A percentile compares a stretch with the other conserved stretches of the same genome.
phyloP scores from a whole-genome alignment of 2,113 vertebrate species.

The human (Homo sapiens) region GRCh38 chr4:41522001-41522500 shows the following conservation, averaged over 20 bases:
- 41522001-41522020: background rate
- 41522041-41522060: background rate
- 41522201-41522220: background rate
- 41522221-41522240: background rate
- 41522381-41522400: background rate
- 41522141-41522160: background rate
- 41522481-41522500: background rate
- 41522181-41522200: background rate
- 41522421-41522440: background rate
- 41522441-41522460: background rate
- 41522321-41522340: background rate
- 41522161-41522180: background rate
- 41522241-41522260: background rate
- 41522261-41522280: background rate
- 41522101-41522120: background rate
- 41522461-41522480: background rate
- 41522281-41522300: background rate
- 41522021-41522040: background rate
- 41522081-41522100: background rate
- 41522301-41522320: background rate
- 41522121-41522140: background rate
- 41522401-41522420: background rate
- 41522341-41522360: background rate
- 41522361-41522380: background rate
- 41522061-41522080: background rate